A percentile compares a stretch with the other conserved stretches of the same genome.
Conservation (phyloP, 37 sponge, comb jelly and placozoan species). For the Beroe forskalii region DNA sequence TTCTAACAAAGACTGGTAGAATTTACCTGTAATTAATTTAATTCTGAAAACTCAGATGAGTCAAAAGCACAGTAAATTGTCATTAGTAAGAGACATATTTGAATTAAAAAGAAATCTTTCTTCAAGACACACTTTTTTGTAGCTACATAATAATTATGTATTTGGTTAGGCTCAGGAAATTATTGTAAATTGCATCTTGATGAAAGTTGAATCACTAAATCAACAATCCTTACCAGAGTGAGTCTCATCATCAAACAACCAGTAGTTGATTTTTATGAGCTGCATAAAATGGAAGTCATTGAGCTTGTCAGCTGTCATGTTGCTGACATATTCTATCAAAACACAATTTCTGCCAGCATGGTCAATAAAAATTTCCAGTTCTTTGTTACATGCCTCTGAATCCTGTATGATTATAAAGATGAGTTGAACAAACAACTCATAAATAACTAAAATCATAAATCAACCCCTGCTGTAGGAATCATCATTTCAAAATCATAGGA, state of each 20-base stretch:
- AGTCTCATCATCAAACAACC: constrained; percentile 26
- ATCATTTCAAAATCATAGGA: too few species aligned
- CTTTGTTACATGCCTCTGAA: background rate
- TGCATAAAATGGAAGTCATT: constrained; percentile 53
- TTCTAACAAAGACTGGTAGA: constrained; percentile 33
- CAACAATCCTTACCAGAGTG: background rate
- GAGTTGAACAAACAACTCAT: background rate
- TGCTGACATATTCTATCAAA: constrained; percentile 26
- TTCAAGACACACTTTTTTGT: too few species aligned
- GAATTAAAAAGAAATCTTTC: too few species aligned
- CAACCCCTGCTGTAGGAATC: too few species aligned
- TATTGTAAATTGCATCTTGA: too few species aligned
- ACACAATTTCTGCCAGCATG: constrained; percentile 41
- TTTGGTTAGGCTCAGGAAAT: too few species aligned
- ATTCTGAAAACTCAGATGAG: too few species aligned
- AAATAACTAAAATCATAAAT: too few species aligned
- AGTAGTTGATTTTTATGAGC: constrained; percentile 40
- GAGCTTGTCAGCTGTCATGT: constrained; percentile 11
- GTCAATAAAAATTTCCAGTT: constrained; percentile 21
- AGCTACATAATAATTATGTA: too few species aligned
- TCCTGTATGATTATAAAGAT: background rate
- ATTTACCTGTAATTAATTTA: background rate
- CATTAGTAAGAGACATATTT: too few species aligned
- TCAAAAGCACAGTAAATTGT: too few species aligned
- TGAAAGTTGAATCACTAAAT: too few species aligned